These are phyloP conservation scores for Pituophis catenifer DNA, from an alignment of 2,113 vertebrate genomes.

Conservation along the genomic window DNA sequence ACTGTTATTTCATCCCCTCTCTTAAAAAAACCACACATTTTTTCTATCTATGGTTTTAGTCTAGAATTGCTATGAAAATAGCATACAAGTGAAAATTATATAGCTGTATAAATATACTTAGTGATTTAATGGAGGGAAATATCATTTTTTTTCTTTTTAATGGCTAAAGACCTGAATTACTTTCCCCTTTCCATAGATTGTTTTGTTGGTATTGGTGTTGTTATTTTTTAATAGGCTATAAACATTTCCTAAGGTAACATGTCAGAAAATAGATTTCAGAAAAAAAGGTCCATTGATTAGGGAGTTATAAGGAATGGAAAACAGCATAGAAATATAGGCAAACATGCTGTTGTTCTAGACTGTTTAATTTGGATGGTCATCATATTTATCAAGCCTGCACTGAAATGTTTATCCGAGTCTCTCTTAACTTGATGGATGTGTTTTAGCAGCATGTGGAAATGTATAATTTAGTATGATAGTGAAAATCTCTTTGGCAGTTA, in stretches of 20 bases:
- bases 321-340: neutral
- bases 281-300: neutral
- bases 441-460: neutral
- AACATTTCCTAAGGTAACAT: neutral
- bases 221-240: neutral
- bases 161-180: neutral
- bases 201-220: neutral
- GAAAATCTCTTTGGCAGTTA: neutral
- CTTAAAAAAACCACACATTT: neutral
- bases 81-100: neutral
- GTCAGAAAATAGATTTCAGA: neutral
- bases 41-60: neutral
- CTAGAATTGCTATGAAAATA: neutral
- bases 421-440: neutral
- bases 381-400: neutral
- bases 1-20: neutral
- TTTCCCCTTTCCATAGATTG: neutral
- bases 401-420: neutral
- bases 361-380: neutral
- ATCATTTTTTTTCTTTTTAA: neutral
- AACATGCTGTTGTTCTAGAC: neutral
- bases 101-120: neutral
- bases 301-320: neutral
- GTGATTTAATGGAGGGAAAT: neutral
- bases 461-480: neutral